Evolutionary conservation across 2,113 vertebrate genomes (phyloP).

Genomic region (Corythoichthys intestinalis): DNA sequence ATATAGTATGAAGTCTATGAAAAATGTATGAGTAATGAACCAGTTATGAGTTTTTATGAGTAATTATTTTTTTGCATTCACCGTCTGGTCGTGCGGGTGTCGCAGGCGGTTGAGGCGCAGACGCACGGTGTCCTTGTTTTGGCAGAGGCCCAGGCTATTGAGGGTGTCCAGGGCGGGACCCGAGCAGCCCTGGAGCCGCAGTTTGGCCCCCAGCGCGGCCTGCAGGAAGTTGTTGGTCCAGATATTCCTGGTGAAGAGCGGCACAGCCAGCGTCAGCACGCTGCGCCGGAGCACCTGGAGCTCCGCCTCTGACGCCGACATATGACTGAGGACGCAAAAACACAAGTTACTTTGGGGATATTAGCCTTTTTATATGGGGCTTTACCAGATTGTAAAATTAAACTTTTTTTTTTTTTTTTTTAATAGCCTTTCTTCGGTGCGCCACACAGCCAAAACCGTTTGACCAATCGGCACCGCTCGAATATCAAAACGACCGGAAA

Average conservation of each 20-base stretch:
- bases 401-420: too few relatives aligned
- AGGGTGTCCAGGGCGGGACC: conserved; percentile 55
- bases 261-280: conserved; percentile 57
- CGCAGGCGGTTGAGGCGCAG: conserved; percentile 48
- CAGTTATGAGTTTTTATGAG: too few relatives aligned
- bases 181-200: conserved; percentile 57
- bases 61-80: conserved; percentile 44
- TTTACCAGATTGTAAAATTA: too few relatives aligned
- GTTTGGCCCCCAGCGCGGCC: conserved; percentile 57
- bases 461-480: too few relatives aligned
- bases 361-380: too few relatives aligned
- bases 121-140: conserved; percentile 63
- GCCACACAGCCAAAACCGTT: too few relatives aligned
- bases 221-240: conserved; percentile 67
- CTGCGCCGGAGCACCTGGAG: conserved; percentile 49
- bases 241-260: conserved; percentile 66
- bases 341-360: background rate
- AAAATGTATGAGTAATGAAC: too few relatives aligned
- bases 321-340: conserved; percentile 25
- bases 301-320: conserved; percentile 56
- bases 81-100: conserved; percentile 6
- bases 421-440: too few relatives aligned
- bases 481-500: too few relatives aligned
- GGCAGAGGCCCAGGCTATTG: conserved; percentile 64
- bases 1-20: too few relatives aligned